Conservation (phyloP, 2,797 vertebrate species). For the Ctenopoma multispine region DNA sequence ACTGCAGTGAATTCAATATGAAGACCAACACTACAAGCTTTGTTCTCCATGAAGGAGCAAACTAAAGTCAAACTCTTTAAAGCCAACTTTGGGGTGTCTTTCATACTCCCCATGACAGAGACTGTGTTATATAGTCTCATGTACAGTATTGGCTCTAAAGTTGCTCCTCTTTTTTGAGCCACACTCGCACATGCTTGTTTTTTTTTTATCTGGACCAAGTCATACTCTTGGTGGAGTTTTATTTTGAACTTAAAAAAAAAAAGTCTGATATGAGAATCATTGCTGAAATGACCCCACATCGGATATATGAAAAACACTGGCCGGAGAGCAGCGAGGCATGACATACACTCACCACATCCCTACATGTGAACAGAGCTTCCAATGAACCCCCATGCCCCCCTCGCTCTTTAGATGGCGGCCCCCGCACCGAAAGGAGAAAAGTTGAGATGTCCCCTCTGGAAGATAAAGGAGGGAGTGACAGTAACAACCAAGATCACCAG, state of each 20-base stretch:
- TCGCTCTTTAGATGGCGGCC: constrained; percentile 84
- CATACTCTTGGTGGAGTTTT: constrained; percentile 11
- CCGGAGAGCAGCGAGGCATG: constrained; percentile 48
- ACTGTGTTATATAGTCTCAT: constrained; percentile 18
- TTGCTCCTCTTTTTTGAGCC: constrained; percentile 18
- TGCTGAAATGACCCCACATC: constrained; percentile 23
- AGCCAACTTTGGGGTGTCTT: too few species aligned
- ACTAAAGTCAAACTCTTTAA: constrained; percentile 9
- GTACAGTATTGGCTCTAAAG: constrained; percentile 9
- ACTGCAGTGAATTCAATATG: constrained; percentile 2
- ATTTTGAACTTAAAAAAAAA: constrained; percentile 29
- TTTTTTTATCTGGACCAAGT: constrained; percentile 43
- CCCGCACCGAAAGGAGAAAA: constrained; percentile 89
- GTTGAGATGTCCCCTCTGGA: constrained; percentile 88
- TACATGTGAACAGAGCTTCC: constrained; percentile 66
- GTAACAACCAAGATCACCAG: constrained; percentile 42
- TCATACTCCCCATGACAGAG: constrained; percentile 73
- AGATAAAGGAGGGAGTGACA: constrained; percentile 67
- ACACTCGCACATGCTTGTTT: constrained; percentile 14
- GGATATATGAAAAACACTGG: constrained; percentile 69
- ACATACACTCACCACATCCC: constrained; percentile 84
- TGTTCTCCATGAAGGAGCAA: constrained; percentile 2
- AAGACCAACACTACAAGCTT: background rate
- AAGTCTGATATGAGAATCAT: constrained; percentile 16
- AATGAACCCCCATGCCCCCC: constrained; percentile 64